Conservation (phyloP, 2,113 vertebrate species). For the Dendrocopos noguchii region DNA sequence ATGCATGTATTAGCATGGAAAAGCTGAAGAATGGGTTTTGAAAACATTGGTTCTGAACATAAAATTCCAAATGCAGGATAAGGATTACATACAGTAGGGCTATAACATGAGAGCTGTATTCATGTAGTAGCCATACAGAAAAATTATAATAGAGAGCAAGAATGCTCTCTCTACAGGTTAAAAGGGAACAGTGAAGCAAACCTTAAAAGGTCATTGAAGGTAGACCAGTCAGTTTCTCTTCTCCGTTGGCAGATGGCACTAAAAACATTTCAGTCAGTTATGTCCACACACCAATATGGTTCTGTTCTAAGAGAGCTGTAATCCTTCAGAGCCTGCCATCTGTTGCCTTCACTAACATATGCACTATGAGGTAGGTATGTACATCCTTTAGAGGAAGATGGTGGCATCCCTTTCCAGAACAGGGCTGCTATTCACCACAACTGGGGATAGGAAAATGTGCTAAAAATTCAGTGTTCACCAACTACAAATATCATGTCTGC, state of each 20-base stretch:
- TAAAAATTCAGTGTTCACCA: slow-evolving; percentile 51
- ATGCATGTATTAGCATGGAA: fast-evolving
- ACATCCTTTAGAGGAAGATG: not conserved
- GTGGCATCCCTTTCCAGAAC: slow-evolving; percentile 30
- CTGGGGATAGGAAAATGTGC: slow-evolving; percentile 32
- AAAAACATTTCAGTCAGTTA: slow-evolving; percentile 22
- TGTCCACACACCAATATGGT: not conserved
- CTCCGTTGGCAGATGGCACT: slow-evolving; percentile 29
- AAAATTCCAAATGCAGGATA: not conserved
- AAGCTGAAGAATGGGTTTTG: not conserved
- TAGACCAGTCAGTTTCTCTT: not conserved
- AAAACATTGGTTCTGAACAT: not conserved
- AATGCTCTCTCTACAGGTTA: not conserved
- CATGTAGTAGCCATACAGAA: fast-evolving
- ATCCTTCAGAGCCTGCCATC: slow-evolving; percentile 39
- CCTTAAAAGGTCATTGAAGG: not conserved
- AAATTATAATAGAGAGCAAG: not conserved
- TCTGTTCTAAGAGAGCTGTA: slow-evolving; percentile 14
- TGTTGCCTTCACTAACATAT: not conserved
- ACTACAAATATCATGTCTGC: not conserved
- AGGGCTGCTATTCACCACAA: not conserved
- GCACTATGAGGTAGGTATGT: not conserved
- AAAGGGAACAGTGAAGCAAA: not conserved
- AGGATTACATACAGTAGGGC: fast-evolving
- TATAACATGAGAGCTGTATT: not conserved